Percentiles rank a stretch among this genome's conserved stretches.
Evolutionary conservation across 2,888 invertebrate genomes (phyloP).

Genomic region (Lasioglossum villosulum): DNA sequence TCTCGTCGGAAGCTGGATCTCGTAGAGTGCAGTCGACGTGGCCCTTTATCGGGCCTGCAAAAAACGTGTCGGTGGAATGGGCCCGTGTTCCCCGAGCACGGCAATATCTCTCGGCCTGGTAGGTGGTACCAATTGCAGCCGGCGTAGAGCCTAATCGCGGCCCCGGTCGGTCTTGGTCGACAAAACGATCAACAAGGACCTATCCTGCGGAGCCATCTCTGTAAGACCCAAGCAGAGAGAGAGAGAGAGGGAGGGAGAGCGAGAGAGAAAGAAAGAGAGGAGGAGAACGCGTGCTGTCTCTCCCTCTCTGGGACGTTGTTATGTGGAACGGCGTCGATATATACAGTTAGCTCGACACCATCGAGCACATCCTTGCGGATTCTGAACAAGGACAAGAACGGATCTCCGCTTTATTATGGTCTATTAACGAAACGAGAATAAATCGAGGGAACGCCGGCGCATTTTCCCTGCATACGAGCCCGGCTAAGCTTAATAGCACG

Average conservation of each 20-base stretch:
- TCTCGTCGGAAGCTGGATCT: slow-evolving; percentile 28
- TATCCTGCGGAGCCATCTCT: slow-evolving; percentile 48
- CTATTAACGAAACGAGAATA: slow-evolving; percentile 40
- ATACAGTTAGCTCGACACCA: slow-evolving; percentile 78
- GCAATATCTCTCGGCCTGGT: slow-evolving; percentile 52
- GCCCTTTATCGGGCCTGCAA: slow-evolving; percentile 32
- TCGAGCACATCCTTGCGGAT: slow-evolving; percentile 73
- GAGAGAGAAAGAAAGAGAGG: background rate
- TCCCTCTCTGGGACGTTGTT: slow-evolving; percentile 49
- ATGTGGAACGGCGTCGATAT: slow-evolving; percentile 73
- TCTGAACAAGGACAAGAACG: slow-evolving; percentile 56
- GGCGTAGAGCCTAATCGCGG: slow-evolving; percentile 51
- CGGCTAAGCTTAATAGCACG: background rate
- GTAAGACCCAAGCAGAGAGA: background rate
- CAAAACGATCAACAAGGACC: slow-evolving; percentile 62
- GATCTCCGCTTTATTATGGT: slow-evolving; percentile 42
- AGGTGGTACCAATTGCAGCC: slow-evolving; percentile 51
- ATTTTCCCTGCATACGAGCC: background rate
- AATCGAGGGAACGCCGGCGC: slow-evolving; percentile 15
- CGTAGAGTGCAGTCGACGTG: slow-evolving; percentile 2
- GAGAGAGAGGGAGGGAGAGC: background rate
- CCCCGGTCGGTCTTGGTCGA: slow-evolving; percentile 33
- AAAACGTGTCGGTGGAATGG: background rate
- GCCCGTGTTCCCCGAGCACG: slow-evolving; percentile 39
- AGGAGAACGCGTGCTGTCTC: slow-evolving; percentile 8